Percentiles rank a stretch among this genome's conserved stretches.
phyloP scores from a whole-genome alignment of 2,113 vertebrate species.

The Pycnonotus jocosus region DNA sequence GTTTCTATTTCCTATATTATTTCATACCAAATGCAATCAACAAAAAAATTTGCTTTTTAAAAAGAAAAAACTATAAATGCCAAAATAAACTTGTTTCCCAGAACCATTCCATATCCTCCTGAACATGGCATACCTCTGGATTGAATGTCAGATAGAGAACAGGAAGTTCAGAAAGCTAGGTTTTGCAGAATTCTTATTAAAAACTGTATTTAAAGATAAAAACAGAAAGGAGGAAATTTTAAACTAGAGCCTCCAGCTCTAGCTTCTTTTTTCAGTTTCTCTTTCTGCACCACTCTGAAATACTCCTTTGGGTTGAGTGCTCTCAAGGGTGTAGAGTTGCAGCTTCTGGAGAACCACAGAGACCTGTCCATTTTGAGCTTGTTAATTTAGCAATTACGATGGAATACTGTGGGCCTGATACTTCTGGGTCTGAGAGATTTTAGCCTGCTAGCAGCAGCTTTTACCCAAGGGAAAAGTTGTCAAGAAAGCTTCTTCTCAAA shows the following conservation, averaged over 20 bases:
- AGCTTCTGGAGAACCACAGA: background rate
- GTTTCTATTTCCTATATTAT: background rate
- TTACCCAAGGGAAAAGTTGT: too few species aligned
- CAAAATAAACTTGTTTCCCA: background rate
- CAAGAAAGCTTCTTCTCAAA: too few species aligned
- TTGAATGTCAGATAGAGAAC: background rate
- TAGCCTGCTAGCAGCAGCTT: too few species aligned
- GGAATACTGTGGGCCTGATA: background rate
- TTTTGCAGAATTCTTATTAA: background rate
- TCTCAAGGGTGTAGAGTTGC: background rate
- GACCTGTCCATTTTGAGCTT: background rate
- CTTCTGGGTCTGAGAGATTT: too few species aligned
- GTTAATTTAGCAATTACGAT: background rate
- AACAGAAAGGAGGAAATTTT: background rate
- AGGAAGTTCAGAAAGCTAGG: accelerated
- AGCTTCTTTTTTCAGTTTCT: background rate
- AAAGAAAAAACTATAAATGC: background rate
- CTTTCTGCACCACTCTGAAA: background rate
- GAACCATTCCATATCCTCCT: background rate
- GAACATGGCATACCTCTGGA: background rate
- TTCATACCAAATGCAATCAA: background rate
- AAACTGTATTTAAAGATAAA: background rate
- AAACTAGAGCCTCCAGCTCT: background rate
- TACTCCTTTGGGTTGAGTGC: background rate
- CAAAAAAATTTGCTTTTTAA: background rate